These are phyloP conservation scores for Octodonta nipae DNA, from an alignment of 2,888 invertebrate species.

Conservation along the genomic window DNA sequence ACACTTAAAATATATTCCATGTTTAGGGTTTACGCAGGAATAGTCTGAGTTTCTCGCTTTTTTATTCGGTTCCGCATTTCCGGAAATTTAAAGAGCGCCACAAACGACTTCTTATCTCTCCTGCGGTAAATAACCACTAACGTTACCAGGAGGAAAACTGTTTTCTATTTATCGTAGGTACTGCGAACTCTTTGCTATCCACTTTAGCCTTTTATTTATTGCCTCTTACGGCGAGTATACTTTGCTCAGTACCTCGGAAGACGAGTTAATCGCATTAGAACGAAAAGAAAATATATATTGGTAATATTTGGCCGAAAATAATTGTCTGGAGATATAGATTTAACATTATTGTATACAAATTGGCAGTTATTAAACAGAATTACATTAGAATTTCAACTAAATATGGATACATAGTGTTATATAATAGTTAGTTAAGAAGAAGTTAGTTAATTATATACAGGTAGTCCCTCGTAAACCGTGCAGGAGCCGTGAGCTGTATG, in stretches of 20 bases:
- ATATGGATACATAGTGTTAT: too few species aligned
- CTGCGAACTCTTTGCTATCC: slow-evolving; percentile 1
- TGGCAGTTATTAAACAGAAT: too few species aligned
- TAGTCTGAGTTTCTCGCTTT: not conserved
- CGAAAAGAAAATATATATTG: not conserved
- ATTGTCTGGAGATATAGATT: not conserved
- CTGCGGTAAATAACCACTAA: slow-evolving; percentile 1
- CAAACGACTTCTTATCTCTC: not conserved
- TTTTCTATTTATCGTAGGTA: slow-evolving; percentile 2
- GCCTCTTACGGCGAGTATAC: not conserved
- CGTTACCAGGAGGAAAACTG: not conserved
- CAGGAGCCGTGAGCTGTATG: too few species aligned
- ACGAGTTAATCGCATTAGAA: not conserved
- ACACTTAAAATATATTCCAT: too few species aligned
- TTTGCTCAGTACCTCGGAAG: not conserved
- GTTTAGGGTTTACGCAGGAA: slow-evolving; percentile 1
- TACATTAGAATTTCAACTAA: too few species aligned
- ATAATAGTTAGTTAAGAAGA: too few species aligned
- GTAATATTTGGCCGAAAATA: slow-evolving; percentile 1
- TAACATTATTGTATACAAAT: too few species aligned
- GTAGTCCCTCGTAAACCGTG: too few species aligned
- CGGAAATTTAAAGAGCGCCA: not conserved
- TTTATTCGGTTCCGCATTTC: not conserved
- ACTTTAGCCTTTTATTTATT: slow-evolving; percentile 1
- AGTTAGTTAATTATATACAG: too few species aligned